Percentiles rank a stretch among this genome's conserved stretches.
Conservation (phyloP, 1,140 invertebrate species). For the Cylas formicarius region DNA sequence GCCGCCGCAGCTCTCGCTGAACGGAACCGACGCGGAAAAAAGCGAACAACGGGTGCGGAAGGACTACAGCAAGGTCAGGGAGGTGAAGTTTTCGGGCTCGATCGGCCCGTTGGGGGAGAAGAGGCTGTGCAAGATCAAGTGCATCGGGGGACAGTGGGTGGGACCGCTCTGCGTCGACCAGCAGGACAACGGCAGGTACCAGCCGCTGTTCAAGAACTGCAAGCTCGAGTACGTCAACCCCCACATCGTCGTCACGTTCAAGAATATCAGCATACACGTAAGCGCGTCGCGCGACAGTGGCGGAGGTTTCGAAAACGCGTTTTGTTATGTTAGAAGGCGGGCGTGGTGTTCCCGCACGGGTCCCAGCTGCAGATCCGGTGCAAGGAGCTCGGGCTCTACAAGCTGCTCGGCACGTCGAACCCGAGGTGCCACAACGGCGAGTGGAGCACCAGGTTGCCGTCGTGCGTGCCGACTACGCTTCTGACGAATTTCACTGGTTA, state of each 20-base stretch:
- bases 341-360: conserved; percentile 54
- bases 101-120: conserved; percentile 59
- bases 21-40: conserved; percentile 35
- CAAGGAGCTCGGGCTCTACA: conserved; percentile 72
- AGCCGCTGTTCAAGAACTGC: conserved; percentile 54
- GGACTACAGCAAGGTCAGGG: conserved; percentile 42
- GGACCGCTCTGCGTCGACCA: conserved; percentile 59
- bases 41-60: conserved; percentile 32
- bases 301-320: conserved; percentile 3
- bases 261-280: conserved; percentile 47
- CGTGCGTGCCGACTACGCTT: conserved; percentile 71
- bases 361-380: conserved; percentile 65
- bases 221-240: conserved; percentile 49
- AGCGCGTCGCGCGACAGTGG: conserved; percentile 16
- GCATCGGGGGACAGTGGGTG: conserved; percentile 71
- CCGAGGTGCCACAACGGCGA: conserved; percentile 70
- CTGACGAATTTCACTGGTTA: conserved; percentile 78
- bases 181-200: conserved; percentile 46
- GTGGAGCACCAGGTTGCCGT: conserved; percentile 66
- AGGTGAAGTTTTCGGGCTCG: conserved; percentile 61
- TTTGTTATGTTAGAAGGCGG: conserved; percentile 32
- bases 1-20: conserved; percentile 35
- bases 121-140: conserved; percentile 72
- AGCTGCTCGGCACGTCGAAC: conserved; percentile 60
- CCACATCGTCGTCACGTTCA: conserved; percentile 48